These are phyloP conservation scores for Dolichopus griseipennis DNA, from an alignment of 2,888 invertebrate species.

Conservation along the genomic window DNA sequence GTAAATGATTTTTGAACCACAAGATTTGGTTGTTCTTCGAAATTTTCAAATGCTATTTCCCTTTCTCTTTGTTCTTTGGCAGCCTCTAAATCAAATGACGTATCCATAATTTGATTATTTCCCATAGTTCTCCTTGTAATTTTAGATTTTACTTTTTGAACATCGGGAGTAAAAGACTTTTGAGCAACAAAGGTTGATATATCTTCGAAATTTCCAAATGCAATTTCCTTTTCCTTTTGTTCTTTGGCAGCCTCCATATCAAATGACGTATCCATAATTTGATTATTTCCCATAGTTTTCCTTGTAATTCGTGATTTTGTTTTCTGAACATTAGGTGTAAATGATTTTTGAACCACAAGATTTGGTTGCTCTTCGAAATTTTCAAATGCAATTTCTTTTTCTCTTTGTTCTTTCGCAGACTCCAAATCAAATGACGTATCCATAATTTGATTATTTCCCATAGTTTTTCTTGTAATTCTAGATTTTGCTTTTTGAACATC, in stretches of 20 bases:
- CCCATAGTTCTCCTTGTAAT: conserved; percentile 16
- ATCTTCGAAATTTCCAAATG: conserved; percentile 16
- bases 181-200: neutral
- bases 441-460: no score
- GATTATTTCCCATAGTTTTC: conserved; percentile 6
- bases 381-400: conserved; percentile 13
- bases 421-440: neutral
- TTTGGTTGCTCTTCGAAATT: conserved; percentile 16
- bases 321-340: conserved; percentile 15
- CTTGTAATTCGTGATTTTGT: neutral
- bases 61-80: conserved; percentile 13
- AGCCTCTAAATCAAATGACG: conserved; percentile 11
- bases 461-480: no score
- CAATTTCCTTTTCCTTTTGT: conserved; percentile 13
- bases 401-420: no score
- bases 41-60: conserved; percentile 18
- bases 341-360: conserved; percentile 11
- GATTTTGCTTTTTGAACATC: no score
- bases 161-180: conserved; percentile 15
- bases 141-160: neutral
- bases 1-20: conserved; percentile 7
- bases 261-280: neutral
- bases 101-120: neutral
- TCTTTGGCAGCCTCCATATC: conserved; percentile 14
- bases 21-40: conserved; percentile 14